Evolutionary conservation across 2,888 invertebrate genomes (phyloP).

Genomic region (Orchesellides sinensis): DNA sequence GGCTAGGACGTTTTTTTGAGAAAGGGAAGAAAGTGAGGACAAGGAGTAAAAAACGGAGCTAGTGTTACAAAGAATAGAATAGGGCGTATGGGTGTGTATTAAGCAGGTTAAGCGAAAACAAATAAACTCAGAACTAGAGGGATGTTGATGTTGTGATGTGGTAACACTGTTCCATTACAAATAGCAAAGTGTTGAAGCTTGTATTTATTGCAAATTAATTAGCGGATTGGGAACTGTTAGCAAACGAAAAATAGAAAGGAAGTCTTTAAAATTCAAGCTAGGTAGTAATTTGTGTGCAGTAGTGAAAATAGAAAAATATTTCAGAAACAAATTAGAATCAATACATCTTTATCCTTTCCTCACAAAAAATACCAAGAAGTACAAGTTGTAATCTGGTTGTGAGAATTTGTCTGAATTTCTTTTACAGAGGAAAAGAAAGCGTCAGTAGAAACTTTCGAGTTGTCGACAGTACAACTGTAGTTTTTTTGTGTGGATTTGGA

Average conservation of each 20-base stretch:
- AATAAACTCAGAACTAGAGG: slow-evolving; percentile 16
- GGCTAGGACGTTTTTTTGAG: not conserved
- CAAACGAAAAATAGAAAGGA: no score
- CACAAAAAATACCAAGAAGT: no score
- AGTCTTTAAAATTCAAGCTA: no score
- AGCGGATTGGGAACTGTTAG: no score
- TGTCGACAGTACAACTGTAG: no score
- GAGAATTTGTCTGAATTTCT: no score
- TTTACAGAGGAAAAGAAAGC: not conserved
- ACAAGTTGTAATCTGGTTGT: not conserved
- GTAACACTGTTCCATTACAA: not conserved
- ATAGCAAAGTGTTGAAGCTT: not conserved
- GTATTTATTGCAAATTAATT: not conserved
- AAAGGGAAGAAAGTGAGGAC: slow-evolving; percentile 11
- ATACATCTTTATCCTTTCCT: no score
- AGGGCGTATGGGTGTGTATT: slow-evolving; percentile 66
- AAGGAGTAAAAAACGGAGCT: slow-evolving; percentile 26
- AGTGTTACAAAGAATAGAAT: slow-evolving; percentile 48
- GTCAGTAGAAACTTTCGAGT: not conserved
- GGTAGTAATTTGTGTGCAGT: no score
- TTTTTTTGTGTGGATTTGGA: not conserved
- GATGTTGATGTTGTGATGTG: slow-evolving; percentile 27
- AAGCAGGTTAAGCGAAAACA: slow-evolving; percentile 19
- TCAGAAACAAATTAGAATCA: no score
- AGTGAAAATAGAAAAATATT: no score